Evolutionary conservation across 1,140 invertebrate species (phyloP).

Genomic region (Conus ventricosus): DNA sequence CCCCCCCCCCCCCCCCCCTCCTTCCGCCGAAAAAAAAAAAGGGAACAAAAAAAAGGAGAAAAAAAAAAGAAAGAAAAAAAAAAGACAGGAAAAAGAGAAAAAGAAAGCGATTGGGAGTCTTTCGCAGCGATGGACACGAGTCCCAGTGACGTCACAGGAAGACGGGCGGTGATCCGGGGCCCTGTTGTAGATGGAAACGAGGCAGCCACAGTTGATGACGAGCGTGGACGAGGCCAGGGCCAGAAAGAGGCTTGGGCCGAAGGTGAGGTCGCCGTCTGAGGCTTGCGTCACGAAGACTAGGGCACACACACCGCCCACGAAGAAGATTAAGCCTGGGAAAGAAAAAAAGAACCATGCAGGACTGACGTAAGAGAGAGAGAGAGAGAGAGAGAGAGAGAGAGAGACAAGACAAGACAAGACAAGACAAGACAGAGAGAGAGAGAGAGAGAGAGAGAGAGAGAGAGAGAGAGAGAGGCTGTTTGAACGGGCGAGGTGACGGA

Average conservation of each 20-base stretch:
- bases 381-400: constrained; percentile 18
- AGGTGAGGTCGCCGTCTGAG: background rate
- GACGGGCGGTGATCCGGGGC: background rate
- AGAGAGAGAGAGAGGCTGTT: no score
- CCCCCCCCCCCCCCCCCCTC: no score
- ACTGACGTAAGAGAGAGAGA: background rate
- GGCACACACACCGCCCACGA: background rate
- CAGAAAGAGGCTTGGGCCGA: background rate
- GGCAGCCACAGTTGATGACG: constrained; percentile 1
- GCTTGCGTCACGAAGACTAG: background rate
- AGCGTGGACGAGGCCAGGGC: background rate
- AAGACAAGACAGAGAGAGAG: no score
- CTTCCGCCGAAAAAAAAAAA: no score
- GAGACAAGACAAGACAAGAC: background rate
- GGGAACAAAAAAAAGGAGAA: background rate
- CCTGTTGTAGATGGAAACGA: background rate
- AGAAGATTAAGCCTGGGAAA: background rate
- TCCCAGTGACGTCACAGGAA: background rate
- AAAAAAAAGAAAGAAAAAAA: background rate
- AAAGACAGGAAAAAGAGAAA: background rate
- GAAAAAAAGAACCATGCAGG: no score
- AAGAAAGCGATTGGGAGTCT: background rate
- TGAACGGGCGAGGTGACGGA: no score
- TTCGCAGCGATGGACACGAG: no score
- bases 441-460: no score